Conservation (phyloP, 2,888 invertebrate genomes). For the Stenoptilia bipunctidactyla region DNA sequence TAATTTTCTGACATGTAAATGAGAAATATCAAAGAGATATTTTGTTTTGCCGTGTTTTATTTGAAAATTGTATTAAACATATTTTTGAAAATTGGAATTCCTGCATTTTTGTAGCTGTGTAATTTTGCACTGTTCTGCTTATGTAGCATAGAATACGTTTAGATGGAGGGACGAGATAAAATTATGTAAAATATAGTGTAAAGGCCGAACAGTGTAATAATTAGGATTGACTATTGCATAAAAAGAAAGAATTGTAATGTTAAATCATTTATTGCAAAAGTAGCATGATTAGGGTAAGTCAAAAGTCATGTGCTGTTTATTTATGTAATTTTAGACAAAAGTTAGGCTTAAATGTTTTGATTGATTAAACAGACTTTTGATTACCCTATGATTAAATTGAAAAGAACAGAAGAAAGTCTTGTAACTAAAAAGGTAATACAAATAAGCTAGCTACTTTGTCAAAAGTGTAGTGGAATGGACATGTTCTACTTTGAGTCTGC, state of each 20-base stretch:
- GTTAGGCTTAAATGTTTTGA: no score
- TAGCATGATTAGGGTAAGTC: not conserved
- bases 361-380: no score
- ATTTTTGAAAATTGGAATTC: not conserved
- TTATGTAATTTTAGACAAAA: no score
- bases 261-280: not conserved
- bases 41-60: not conserved
- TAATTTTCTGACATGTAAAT: no score
- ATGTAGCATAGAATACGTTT: not conserved
- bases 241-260: not conserved
- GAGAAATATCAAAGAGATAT: no score
- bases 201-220: not conserved
- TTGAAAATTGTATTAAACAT: not conserved
- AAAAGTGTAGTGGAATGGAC: not conserved
- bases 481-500: not conserved
- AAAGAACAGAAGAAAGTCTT: no score
- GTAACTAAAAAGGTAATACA: no score
- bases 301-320: no score
- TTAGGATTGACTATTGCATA: not conserved
- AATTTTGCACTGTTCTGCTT: not conserved
- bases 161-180: not conserved
- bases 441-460: no score
- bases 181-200: not conserved
- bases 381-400: no score
- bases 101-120: not conserved